phyloP scores from a whole-genome alignment of 23 tunicate genomes.

The Trididemnum clinides region DNA sequence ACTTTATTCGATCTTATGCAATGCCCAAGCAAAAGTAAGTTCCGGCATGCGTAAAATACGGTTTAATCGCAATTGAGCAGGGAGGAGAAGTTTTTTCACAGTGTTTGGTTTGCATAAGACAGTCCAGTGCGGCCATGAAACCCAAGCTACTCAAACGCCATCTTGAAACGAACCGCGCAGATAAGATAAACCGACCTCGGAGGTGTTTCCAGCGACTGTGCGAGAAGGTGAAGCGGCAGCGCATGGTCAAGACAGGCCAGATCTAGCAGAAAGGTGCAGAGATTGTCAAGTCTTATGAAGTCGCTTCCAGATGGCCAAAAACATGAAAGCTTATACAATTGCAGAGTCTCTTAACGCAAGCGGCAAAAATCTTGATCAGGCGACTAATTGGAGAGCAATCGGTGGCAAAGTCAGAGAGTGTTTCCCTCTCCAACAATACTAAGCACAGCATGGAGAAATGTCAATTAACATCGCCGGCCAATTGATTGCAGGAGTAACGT shows the following conservation, averaged over 20 bases:
- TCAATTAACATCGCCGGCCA: not conserved
- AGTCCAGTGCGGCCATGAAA: not conserved
- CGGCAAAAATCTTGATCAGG: too few species aligned
- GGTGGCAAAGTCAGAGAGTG: too few species aligned
- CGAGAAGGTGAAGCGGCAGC: slow-evolving; percentile 52
- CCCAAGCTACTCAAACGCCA: slow-evolving; percentile 28
- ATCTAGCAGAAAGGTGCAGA: slow-evolving; percentile 45
- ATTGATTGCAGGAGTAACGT: not conserved
- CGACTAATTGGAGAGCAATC: too few species aligned
- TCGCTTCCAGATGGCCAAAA: slow-evolving; percentile 43
- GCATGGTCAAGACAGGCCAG: slow-evolving; percentile 44
- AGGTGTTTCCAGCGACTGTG: slow-evolving; percentile 45
- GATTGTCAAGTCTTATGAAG: slow-evolving; percentile 45
- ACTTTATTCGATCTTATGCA: not conserved
- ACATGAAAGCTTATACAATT: slow-evolving; percentile 40
- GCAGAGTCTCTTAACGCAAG: too few species aligned
- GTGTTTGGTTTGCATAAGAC: not conserved
- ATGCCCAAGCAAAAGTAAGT: not conserved
- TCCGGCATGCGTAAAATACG: not conserved
- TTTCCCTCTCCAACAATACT: not conserved
- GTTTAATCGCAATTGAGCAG: not conserved
- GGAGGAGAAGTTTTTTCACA: not conserved
- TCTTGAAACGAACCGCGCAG: slow-evolving; percentile 43
- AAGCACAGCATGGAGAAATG: not conserved
- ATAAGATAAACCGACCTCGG: slow-evolving; percentile 28